Percentiles rank a stretch among this genome's conserved stretches.
phyloP scores from a whole-genome alignment of 1,140 invertebrate species.

The Ceratina calcarata region DNA sequence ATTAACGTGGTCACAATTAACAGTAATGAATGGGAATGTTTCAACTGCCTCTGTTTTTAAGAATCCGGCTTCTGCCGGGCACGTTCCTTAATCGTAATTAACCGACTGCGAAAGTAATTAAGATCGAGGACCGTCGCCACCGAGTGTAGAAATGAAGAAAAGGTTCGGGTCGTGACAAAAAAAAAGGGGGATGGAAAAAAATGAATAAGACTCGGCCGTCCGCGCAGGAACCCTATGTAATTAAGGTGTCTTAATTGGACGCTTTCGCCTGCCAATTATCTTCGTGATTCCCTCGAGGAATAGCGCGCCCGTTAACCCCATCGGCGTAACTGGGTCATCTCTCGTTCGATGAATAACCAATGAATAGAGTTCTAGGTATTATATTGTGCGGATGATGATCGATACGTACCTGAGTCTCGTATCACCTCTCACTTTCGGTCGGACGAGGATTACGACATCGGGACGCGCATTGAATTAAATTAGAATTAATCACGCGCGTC shows the following conservation, averaged over 20 bases:
- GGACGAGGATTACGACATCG: background rate
- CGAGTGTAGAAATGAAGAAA: constrained; percentile 67
- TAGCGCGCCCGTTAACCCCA: constrained; percentile 31
- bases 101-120: constrained; percentile 69
- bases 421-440: background rate
- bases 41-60: constrained; percentile 62
- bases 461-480: background rate
- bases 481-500: background rate
- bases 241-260: constrained; percentile 71
- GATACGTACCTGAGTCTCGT: background rate
- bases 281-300: constrained; percentile 31
- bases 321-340: constrained; percentile 44
- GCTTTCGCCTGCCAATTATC: constrained; percentile 62
- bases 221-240: constrained; percentile 58
- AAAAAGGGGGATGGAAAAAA: background rate
- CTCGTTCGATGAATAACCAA: constrained; percentile 34
- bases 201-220: constrained; percentile 46
- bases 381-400: background rate
- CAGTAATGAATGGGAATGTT: constrained; percentile 66
- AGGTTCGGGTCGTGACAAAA: constrained; percentile 53
- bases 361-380: background rate
- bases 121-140: constrained; percentile 50
- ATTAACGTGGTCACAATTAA: constrained; percentile 63
- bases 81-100: constrained; percentile 70
- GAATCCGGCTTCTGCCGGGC: constrained; percentile 56